Percentiles rank a stretch among this genome's conserved stretches.
phyloP scores from a whole-genome alignment of 2,888 invertebrate species.

The Plagiodera versicolora region DNA sequence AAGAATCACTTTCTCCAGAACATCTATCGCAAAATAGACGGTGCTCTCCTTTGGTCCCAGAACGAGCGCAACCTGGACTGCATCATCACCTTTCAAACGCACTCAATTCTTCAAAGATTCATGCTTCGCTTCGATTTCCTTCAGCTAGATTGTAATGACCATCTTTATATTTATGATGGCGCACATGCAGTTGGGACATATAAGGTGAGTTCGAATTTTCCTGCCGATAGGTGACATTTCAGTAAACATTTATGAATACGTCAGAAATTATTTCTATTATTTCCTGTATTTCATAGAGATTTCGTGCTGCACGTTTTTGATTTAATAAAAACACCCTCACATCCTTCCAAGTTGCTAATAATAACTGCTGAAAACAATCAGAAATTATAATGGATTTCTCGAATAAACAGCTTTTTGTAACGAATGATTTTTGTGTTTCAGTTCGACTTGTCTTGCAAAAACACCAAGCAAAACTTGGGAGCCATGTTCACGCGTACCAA shows the following conservation, averaged over 20 bases:
- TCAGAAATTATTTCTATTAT: too few species aligned
- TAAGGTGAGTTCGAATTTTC: constrained; percentile 77
- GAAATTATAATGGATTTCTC: too few species aligned
- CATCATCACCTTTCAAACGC: constrained; percentile 91
- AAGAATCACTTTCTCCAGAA: constrained; percentile 88
- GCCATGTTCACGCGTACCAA: constrained; percentile 90
- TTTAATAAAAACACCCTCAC: too few species aligned
- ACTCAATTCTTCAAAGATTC: constrained; percentile 90
- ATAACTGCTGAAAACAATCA: too few species aligned
- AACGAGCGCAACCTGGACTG: constrained; percentile 91
- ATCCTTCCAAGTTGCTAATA: too few species aligned
- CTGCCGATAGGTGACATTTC: too few species aligned
- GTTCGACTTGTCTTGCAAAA: constrained; percentile 89
- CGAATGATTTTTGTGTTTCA: constrained; percentile 58
- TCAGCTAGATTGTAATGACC: constrained; percentile 92
- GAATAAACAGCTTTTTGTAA: too few species aligned
- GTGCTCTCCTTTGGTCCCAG: constrained; percentile 86
- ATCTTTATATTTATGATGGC: constrained; percentile 89
- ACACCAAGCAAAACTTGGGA: constrained; percentile 86
- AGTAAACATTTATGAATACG: too few species aligned
- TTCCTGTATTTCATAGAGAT: too few species aligned
- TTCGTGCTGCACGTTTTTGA: too few species aligned
- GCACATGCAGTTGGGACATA: constrained; percentile 86
- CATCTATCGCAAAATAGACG: constrained; percentile 87
- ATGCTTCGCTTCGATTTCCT: constrained; percentile 92